Conservation (phyloP, 1,140 invertebrate genomes). For the Druon quercuslanigerum region DNA sequence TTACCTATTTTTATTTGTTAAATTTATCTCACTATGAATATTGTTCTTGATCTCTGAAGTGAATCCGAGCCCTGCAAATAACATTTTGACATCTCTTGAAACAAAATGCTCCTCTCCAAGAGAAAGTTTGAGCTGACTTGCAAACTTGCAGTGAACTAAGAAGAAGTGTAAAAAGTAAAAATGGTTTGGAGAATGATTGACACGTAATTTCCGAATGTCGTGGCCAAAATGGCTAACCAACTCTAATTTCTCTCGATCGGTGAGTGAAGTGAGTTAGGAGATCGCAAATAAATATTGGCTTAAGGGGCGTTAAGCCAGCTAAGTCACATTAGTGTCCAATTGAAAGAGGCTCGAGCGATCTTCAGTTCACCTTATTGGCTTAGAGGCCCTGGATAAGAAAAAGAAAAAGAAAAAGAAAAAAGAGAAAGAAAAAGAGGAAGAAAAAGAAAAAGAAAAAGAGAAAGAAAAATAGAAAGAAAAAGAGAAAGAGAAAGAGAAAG, state of each 20-base stretch:
- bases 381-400: conserved; percentile 37
- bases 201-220: background rate
- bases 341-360: background rate
- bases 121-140: conserved; percentile 5
- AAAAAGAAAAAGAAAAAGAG: too few relatives aligned
- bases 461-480: too few relatives aligned
- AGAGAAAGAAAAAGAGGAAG: too few relatives aligned
- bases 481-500: too few relatives aligned
- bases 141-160: background rate
- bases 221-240: background rate
- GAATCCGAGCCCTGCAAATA: too few relatives aligned
- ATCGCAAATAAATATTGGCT: background rate
- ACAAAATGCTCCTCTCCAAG: background rate
- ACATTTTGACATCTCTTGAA: too few relatives aligned
- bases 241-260: background rate
- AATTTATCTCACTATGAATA: background rate
- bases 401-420: background rate
- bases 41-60: too few relatives aligned
- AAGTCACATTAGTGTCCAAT: background rate
- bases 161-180: background rate
- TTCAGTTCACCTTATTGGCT: conserved; percentile 36
- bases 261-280: conserved; percentile 11
- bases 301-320: background rate
- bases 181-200: background rate
- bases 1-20: background rate